Evolutionary conservation across 92 coral and sea anemone genomes (phyloP).

Genomic region (Zoanthus sansibaricus): DNA sequence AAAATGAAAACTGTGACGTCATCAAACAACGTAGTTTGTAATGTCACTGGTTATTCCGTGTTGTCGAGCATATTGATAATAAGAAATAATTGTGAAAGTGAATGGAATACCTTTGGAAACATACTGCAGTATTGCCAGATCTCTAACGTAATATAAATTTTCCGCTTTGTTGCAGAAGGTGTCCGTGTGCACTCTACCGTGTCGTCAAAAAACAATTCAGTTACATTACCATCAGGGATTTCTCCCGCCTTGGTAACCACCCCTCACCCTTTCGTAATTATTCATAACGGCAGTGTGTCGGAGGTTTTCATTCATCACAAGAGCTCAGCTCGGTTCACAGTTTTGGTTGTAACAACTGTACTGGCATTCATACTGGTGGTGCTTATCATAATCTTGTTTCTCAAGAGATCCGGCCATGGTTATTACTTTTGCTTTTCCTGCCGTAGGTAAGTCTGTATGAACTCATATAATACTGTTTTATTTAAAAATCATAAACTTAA

Average conservation of each 20-base stretch:
- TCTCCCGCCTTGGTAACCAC: constrained; percentile 27
- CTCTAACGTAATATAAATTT: not conserved
- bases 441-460: constrained; percentile 44
- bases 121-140: not conserved
- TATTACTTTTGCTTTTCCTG: constrained; percentile 80
- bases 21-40: too few relatives aligned
- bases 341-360: constrained; percentile 76
- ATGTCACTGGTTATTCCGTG: too few relatives aligned
- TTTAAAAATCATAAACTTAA: not conserved
- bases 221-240: not conserved
- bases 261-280: constrained; percentile 21
- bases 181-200: constrained; percentile 36
- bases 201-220: constrained; percentile 12
- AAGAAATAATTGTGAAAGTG: too few relatives aligned
- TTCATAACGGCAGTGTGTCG: constrained; percentile 28
- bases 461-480: not conserved
- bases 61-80: too few relatives aligned
- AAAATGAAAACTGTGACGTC: too few relatives aligned
- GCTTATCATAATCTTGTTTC: constrained; percentile 73
- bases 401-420: constrained; percentile 79
- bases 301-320: constrained; percentile 35
- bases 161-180: constrained; percentile 22
- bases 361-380: constrained; percentile 78
- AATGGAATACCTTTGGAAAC: not conserved
- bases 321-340: constrained; percentile 62